phyloP scores from a whole-genome alignment of 2,888 invertebrate genomes.

The Rhamphomyia laevipes region DNA sequence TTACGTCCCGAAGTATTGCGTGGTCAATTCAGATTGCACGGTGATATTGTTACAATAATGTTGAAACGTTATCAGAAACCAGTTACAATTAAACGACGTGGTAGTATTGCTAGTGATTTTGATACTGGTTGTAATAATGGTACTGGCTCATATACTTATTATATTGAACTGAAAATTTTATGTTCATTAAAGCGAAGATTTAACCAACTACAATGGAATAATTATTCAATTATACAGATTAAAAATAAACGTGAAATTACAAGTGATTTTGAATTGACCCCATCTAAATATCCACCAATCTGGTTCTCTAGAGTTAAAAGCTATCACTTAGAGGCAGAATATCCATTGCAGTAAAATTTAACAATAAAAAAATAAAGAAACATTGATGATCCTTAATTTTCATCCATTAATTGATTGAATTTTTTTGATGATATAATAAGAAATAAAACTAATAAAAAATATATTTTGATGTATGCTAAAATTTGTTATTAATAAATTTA shows the following conservation, averaged over 20 bases:
- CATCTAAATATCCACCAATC: conserved; percentile 68
- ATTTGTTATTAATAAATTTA: too few relatives aligned
- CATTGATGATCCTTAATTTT: too few relatives aligned
- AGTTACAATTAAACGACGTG: conserved; percentile 35
- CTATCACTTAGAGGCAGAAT: conserved; percentile 60
- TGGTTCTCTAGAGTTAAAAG: conserved; percentile 80
- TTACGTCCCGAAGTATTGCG: conserved; percentile 53
- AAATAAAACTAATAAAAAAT: too few relatives aligned
- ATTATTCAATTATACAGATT: conserved; percentile 48
- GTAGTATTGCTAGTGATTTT: conserved; percentile 25
- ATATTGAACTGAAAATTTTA: conserved; percentile 56
- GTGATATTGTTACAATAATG: conserved; percentile 49
- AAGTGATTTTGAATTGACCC: conserved; percentile 59
- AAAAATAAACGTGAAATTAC: conserved; percentile 54
- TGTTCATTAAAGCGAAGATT: conserved; percentile 51
- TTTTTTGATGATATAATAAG: too few relatives aligned
- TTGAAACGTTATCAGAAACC: conserved; percentile 39
- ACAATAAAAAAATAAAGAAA: too few relatives aligned
- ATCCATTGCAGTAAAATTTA: conserved; percentile 45
- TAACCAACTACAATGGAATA: conserved; percentile 61
- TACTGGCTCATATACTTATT: conserved; percentile 46
- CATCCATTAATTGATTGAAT: too few relatives aligned
- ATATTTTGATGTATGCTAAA: too few relatives aligned
- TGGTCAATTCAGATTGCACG: conserved; percentile 49
- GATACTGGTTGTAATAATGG: conserved; percentile 19